These are phyloP conservation scores for Polypedilum pembai DNA, from an alignment of 1,140 invertebrate genomes.

Conservation along the genomic window DNA sequence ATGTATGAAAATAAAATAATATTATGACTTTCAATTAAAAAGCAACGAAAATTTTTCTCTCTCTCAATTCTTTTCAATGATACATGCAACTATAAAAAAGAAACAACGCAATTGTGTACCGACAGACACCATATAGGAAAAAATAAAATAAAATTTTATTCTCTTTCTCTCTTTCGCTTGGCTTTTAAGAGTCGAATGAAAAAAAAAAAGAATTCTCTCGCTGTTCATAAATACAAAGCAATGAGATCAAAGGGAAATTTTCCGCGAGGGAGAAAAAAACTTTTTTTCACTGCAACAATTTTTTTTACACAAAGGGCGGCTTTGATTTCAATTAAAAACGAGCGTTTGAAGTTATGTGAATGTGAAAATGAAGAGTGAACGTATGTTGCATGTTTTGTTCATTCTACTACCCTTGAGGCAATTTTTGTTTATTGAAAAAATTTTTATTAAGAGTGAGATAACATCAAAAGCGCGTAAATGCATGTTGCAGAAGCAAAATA, in stretches of 20 bases:
- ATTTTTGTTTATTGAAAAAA: not conserved
- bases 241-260: slow-evolving; percentile 6
- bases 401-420: not conserved
- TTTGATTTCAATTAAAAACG: not conserved
- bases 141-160: not conserved
- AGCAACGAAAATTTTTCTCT: not conserved
- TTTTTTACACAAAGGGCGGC: slow-evolving; percentile 15
- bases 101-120: not conserved
- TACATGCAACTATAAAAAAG: not conserved
- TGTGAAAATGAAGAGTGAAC: not conserved
- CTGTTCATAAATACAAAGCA: not conserved
- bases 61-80: not conserved
- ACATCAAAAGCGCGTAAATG: slow-evolving; percentile 25
- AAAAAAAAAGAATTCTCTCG: slow-evolving; percentile 5
- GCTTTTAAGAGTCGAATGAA: not conserved
- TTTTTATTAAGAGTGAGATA: not conserved
- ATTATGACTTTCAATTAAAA: slow-evolving; percentile 20
- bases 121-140: not conserved
- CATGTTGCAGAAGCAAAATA: slow-evolving; percentile 12
- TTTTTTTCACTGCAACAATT: not conserved
- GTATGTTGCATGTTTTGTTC: not conserved
- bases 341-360: slow-evolving; percentile 8
- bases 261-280: not conserved
- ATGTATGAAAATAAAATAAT: not conserved
- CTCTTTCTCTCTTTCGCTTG: not conserved